Percentiles rank a stretch among this genome's conserved stretches.
Conservation (phyloP, 2,797 vertebrate genomes). For the Bovichtus variegatus region DNA sequence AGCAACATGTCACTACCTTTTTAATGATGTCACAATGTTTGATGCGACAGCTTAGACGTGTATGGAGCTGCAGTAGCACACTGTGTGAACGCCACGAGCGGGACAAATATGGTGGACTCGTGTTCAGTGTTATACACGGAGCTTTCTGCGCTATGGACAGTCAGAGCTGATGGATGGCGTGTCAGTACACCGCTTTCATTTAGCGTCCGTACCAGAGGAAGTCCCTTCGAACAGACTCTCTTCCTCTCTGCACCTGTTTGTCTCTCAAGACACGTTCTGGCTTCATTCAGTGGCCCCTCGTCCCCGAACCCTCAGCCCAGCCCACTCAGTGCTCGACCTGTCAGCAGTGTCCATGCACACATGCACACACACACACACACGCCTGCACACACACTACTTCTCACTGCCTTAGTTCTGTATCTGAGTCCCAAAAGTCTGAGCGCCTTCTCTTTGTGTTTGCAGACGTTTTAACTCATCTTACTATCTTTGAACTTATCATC, state of each 20-base stretch:
- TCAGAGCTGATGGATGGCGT: neutral
- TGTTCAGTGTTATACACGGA: neutral
- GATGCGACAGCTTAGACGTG: neutral
- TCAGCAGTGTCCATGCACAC: neutral
- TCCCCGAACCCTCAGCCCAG: neutral
- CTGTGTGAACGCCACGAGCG: neutral
- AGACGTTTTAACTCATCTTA: neutral
- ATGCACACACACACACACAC: too few relatives aligned
- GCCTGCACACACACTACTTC: neutral
- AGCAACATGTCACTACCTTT: too few relatives aligned
- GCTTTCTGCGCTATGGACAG: neutral
- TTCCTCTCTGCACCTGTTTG: constrained; percentile 18
- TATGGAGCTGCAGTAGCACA: neutral
- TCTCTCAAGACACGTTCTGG: constrained; percentile 39
- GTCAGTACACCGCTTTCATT: neutral
- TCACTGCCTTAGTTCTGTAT: neutral
- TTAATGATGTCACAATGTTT: neutral
- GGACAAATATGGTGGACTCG: neutral
- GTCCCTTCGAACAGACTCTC: constrained; percentile 11
- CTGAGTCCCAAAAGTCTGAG: neutral
- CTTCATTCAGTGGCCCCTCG: constrained; percentile 25
- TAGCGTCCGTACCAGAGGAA: neutral
- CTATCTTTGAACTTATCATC: neutral
- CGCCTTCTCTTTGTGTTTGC: neutral
- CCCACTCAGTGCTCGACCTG: neutral